phyloP scores from a whole-genome alignment of 2,888 invertebrate genomes.

The Therioaphis trifolii region DNA sequence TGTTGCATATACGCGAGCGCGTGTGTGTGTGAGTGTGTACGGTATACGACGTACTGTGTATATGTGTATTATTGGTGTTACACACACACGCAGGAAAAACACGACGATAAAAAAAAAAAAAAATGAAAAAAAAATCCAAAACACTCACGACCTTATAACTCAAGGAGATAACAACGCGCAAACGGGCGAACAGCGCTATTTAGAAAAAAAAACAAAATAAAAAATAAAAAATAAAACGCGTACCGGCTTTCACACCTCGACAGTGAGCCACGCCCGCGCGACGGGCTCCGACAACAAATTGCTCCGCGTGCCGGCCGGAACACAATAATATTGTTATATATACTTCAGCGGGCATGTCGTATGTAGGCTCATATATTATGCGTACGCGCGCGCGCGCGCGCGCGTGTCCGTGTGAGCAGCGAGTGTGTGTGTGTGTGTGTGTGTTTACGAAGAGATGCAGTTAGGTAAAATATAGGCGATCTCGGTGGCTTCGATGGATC shows the following conservation, averaged over 20 bases:
- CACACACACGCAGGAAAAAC: constrained; percentile 20
- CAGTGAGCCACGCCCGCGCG: constrained; percentile 53
- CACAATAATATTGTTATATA: not conserved
- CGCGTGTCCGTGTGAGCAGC: not conserved
- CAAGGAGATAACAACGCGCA: constrained; percentile 56
- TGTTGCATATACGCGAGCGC: constrained; percentile 11
- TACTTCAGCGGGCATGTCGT: not conserved
- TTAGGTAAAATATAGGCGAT: too few species aligned
- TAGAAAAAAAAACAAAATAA: constrained; percentile 1
- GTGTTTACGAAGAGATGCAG: not conserved
- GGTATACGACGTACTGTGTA: not conserved
- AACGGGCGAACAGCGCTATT: constrained; percentile 11
- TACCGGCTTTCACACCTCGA: constrained; percentile 61
- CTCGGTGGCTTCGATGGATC: too few species aligned
- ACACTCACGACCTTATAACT: constrained; percentile 62
- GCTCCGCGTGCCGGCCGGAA: constrained; percentile 22
- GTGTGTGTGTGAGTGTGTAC: not conserved
- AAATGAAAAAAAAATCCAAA: constrained; percentile 40
- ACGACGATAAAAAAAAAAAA: constrained; percentile 30
- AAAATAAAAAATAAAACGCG: not conserved
- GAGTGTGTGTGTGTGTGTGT: not conserved
- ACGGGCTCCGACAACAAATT: constrained; percentile 49
- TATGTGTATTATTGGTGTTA: too few species aligned
- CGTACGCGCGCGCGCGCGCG: not conserved
- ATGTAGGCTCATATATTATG: too few species aligned